phyloP scores from a whole-genome alignment of 2,888 invertebrate species.

The Drosophila recens region DNA sequence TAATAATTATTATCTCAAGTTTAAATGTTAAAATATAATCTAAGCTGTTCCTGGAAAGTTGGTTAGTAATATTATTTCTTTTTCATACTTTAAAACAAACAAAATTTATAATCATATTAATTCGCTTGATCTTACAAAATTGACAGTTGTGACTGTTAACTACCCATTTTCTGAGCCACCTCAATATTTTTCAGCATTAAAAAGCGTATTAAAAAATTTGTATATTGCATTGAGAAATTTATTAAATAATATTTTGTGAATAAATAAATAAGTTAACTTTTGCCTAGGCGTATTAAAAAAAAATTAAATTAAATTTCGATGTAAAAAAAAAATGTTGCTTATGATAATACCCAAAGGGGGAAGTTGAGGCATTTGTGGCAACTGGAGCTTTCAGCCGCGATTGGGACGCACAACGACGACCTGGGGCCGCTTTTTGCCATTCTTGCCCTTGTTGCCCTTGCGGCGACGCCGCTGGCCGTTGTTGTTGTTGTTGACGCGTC shows the following conservation, averaged over 20 bases:
- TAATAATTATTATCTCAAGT: too few relatives aligned
- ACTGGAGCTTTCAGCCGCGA: conserved; percentile 49
- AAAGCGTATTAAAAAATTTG: neutral
- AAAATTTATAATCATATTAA: too few relatives aligned
- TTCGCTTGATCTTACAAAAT: too few relatives aligned
- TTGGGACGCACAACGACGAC: conserved; percentile 68
- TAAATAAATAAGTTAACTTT: conserved; percentile 63
- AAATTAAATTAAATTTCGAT: conserved; percentile 15
- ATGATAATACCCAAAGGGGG: neutral
- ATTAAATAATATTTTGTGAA: conserved; percentile 37
- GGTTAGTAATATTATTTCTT: too few relatives aligned
- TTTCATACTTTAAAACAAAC: too few relatives aligned
- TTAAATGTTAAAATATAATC: too few relatives aligned
- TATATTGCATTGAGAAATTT: conserved; percentile 6
- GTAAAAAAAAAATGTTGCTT: conserved; percentile 28
- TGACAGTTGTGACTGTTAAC: neutral
- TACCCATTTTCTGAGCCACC: neutral
- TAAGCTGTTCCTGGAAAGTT: too few relatives aligned
- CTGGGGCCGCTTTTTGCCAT: conserved; percentile 55
- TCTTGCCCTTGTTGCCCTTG: conserved; percentile 52
- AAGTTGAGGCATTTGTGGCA: neutral
- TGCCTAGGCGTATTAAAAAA: conserved; percentile 24
- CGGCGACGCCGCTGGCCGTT: conserved; percentile 41
- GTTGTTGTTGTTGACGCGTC: conserved; percentile 31
- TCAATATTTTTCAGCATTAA: neutral